Evolutionary conservation across 2,888 invertebrate genomes (phyloP).

Genomic region (Mycalesis mineus): DNA sequence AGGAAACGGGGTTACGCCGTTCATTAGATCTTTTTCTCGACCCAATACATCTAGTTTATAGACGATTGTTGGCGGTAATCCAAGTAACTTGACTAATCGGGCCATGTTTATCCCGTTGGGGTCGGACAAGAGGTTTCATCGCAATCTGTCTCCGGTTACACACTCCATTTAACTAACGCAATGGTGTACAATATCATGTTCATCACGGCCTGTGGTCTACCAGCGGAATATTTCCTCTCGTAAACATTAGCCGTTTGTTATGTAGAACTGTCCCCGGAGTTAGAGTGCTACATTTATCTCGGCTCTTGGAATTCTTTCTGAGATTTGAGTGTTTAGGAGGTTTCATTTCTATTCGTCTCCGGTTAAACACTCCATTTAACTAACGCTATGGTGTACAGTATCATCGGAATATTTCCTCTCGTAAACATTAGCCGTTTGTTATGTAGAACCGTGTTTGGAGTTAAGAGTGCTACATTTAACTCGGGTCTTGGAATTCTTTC

Average conservation of each 20-base stretch:
- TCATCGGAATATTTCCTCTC: conserved; percentile 18
- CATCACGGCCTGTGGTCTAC: conserved; percentile 23
- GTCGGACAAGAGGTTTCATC: conserved; percentile 33
- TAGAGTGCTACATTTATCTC: not conserved
- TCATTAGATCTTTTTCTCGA: conserved; percentile 12
- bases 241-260: not conserved
- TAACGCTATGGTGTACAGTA: no score
- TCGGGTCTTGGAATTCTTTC: not conserved
- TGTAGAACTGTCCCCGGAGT: not conserved
- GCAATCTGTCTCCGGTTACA: conserved; percentile 45
- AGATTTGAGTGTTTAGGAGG: no score
- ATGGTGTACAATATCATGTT: conserved; percentile 32
- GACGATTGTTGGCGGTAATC: conserved; percentile 31
- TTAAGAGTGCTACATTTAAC: not conserved
- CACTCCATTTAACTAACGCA: conserved; percentile 41
- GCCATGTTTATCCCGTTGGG: conserved; percentile 29
- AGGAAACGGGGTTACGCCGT: not conserved
- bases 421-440: conserved; percentile 2
- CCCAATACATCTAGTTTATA: conserved; percentile 20
- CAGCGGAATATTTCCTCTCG: conserved; percentile 15
- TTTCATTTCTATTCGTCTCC: no score
- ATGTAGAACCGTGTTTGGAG: not conserved
- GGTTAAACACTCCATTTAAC: no score
- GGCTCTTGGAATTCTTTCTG: not conserved
- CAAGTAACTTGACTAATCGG: conserved; percentile 34